phyloP scores from a whole-genome alignment of 1,140 invertebrate genomes.

The Drosophila hydei region DNA sequence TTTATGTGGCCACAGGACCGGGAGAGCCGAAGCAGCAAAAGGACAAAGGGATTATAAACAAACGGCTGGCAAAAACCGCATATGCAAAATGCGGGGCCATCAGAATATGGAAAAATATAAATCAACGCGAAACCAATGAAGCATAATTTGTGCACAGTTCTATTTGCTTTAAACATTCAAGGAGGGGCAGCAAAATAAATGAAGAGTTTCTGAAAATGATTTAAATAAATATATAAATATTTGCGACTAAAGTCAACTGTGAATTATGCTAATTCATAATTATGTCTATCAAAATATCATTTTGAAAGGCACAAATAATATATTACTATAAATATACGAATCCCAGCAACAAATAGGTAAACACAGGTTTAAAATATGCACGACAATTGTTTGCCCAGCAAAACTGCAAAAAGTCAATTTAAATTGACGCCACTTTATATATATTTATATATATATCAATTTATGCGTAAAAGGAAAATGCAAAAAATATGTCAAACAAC shows the following conservation, averaged over 20 bases:
- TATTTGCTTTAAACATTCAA: constrained; percentile 20
- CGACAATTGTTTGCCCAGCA: constrained; percentile 36
- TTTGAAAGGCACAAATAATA: constrained; percentile 8
- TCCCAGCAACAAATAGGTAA: constrained; percentile 39
- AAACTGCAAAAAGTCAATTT: constrained; percentile 60
- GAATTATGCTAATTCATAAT: constrained; percentile 47
- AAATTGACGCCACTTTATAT: constrained; percentile 19
- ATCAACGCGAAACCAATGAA: constrained; percentile 49
- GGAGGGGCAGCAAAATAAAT: constrained; percentile 10
- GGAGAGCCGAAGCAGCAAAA: background rate
- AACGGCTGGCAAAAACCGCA: constrained; percentile 31
- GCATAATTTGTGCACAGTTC: constrained; percentile 12
- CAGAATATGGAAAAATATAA: constrained; percentile 46
- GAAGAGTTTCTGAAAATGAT: constrained; percentile 25
- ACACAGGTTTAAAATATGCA: constrained; percentile 51
- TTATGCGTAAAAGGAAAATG: background rate
- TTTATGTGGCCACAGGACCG: constrained; percentile 50
- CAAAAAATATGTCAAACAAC: constrained; percentile 6
- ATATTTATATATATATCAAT: constrained; percentile 7
- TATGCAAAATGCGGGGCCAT: constrained; percentile 56
- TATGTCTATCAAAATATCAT: constrained; percentile 23
- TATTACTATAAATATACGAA: constrained; percentile 4
- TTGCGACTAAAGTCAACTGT: constrained; percentile 37
- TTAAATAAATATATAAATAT: constrained; percentile 22
- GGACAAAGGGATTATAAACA: constrained; percentile 46